Evolutionary conservation across 37 sponge, comb jelly and placozoan species (phyloP), one percentile per base, ranked within the genome.

Genomic region (Hexactinellida sp.): DNA sequence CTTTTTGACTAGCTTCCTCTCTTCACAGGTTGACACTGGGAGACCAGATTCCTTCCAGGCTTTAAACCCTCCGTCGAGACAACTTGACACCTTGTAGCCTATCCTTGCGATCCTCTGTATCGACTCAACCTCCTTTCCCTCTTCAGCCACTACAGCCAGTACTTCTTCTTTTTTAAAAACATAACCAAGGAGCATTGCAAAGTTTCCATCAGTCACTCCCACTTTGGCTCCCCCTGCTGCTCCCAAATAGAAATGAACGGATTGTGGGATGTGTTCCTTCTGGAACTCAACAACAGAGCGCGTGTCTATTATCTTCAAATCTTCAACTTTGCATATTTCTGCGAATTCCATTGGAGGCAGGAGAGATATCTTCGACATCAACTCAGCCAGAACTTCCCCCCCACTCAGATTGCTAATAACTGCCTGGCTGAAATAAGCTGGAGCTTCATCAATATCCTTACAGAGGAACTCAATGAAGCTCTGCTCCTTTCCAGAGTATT

Each of bases 161-260:
- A 52, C 25, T 0, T 38, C 76, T 21, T 84, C 55, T 54, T 38
- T 52, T 0, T 54, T 24, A 0, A 94, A 35, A 37, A 92, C 83
- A 23, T 91, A 92, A 24, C 95, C 95, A 37, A 94, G 92, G 91
- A 92, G 38, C 36, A 94, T 92, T 36, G 91, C 88, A 87, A 94
- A 94, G 85, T 94, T 94, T 19, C 95, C 95, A 88, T 94, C 95
- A 54, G 91, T 90, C 24, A 38, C 87, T 36, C 91, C 88, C 37
- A 92, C 85, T n/a, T 89, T 86, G 35, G 88, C 90, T 55, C 95
- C 95, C 21, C 90, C 90, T 25, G 86, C 89, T 38, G 39, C 76
- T 0, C 95, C 95, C 0, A 91, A 86, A 9, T 93, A 85, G 85
- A 91, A 89, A 86, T 87, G 90, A 41, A 92, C 37, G 0, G 93